phyloP scores from a whole-genome alignment of 2,797 vertebrate species.

The Scleropages formosus region DNA sequence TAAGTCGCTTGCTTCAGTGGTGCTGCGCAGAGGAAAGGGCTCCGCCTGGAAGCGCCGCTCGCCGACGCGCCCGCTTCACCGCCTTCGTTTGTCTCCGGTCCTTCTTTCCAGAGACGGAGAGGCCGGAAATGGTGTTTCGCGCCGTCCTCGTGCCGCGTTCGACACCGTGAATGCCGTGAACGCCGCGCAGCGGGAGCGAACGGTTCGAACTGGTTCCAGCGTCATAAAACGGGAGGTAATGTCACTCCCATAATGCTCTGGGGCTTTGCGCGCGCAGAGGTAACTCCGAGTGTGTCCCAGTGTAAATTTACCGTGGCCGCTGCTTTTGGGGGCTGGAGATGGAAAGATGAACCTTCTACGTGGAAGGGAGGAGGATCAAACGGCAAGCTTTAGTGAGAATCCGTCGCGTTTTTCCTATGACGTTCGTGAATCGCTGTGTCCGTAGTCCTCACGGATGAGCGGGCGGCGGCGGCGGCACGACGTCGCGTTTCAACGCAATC shows the following conservation, averaged over 20 bases:
- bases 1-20: slow-evolving; percentile 45
- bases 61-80: slow-evolving; percentile 1
- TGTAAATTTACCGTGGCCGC: slow-evolving; percentile 40
- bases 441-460: slow-evolving; percentile 50
- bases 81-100: too few relatives aligned
- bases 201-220: not conserved
- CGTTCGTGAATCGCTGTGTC: slow-evolving; percentile 47
- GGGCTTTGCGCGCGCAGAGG: slow-evolving; percentile 28
- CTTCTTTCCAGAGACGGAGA: too few relatives aligned
- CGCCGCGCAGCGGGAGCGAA: not conserved
- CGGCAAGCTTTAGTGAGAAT: slow-evolving; percentile 43
- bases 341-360: slow-evolving; percentile 48
- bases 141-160: too few relatives aligned
- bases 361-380: slow-evolving; percentile 48
- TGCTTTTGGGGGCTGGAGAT: slow-evolving; percentile 34
- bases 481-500: slow-evolving; percentile 28
- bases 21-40: slow-evolving; percentile 39
- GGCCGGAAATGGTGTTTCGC: too few relatives aligned
- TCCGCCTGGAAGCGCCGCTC: not conserved
- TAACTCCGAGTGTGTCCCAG: slow-evolving; percentile 40
- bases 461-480: slow-evolving; percentile 24
- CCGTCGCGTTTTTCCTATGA: slow-evolving; percentile 49
- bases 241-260: slow-evolving; percentile 20
- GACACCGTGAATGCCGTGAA: too few relatives aligned
- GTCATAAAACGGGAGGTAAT: slow-evolving; percentile 15